phyloP scores from a whole-genome alignment of 92 coral and sea anemone genomes.

The Epizoanthus ramosus region DNA sequence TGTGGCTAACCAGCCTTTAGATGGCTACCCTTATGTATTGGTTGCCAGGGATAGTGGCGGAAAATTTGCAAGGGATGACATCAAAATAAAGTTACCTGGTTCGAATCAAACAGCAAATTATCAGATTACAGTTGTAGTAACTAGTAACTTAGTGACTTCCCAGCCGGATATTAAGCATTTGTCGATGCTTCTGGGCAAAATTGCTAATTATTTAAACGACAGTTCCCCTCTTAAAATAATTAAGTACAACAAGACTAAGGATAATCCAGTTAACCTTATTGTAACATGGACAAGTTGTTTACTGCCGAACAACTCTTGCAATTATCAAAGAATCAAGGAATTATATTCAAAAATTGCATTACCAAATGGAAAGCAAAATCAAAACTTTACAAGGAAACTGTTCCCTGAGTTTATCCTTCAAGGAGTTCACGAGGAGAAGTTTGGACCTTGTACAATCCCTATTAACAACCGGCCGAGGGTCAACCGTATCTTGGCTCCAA shows the following conservation, averaged over 20 bases:
- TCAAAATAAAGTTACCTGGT: slow-evolving; percentile 22
- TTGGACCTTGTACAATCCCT: slow-evolving; percentile 19
- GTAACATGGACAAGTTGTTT: slow-evolving; percentile 47
- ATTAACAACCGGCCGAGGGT: slow-evolving; percentile 39
- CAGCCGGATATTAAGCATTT: slow-evolving; percentile 38
- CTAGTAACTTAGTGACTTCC: slow-evolving; percentile 35
- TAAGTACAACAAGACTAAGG: slow-evolving; percentile 39
- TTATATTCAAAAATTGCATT: slow-evolving; percentile 15
- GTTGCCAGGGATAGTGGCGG: slow-evolving; percentile 52
- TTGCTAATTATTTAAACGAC: slow-evolving; percentile 16
- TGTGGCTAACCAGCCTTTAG: slow-evolving; percentile 16
- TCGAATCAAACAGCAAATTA: slow-evolving; percentile 5
- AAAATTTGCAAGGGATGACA: slow-evolving; percentile 10
- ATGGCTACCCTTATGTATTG: slow-evolving; percentile 40
- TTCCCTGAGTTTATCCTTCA: slow-evolving; percentile 42
- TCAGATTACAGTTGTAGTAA: slow-evolving; percentile 41
- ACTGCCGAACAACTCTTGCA: slow-evolving; percentile 36
- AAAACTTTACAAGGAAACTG: slow-evolving; percentile 13
- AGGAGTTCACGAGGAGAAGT: slow-evolving; percentile 13
- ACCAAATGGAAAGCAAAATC: slow-evolving; percentile 15
- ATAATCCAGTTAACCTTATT: slow-evolving; percentile 36
- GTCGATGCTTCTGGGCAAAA: slow-evolving; percentile 22
- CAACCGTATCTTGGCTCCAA: not conserved
- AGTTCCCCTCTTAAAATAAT: slow-evolving; percentile 11
- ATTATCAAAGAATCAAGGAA: slow-evolving; percentile 12